These are phyloP conservation scores for Pseudomyrmex pallidus DNA, from an alignment of 1,140 invertebrate genomes.

Conservation along the genomic window DNA sequence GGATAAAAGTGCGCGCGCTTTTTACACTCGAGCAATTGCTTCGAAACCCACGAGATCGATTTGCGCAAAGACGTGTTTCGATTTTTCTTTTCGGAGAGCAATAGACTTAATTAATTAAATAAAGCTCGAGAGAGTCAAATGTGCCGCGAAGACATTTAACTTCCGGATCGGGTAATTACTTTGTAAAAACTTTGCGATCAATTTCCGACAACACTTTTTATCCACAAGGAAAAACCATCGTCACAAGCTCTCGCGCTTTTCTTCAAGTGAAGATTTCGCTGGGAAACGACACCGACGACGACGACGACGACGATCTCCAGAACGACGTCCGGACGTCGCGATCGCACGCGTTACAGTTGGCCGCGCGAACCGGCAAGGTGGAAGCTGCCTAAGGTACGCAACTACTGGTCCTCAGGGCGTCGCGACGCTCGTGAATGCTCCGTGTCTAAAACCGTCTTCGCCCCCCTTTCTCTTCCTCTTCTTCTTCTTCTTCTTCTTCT, in stretches of 20 bases:
- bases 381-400: constrained; percentile 83
- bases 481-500: constrained; percentile 71
- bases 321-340: constrained; percentile 22
- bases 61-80: no score
- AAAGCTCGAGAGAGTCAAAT: no score
- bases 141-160: no score
- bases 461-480: constrained; percentile 73
- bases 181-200: no score
- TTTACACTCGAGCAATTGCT: no score
- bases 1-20: no score
- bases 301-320: not conserved
- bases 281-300: not conserved
- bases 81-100: no score
- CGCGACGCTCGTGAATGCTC: constrained; percentile 82
- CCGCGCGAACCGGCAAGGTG: constrained; percentile 82
- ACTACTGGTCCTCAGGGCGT: constrained; percentile 82
- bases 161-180: no score
- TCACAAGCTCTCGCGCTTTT: not conserved
- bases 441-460: constrained; percentile 83
- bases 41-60: no score
- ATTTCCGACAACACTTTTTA: no score
- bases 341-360: constrained; percentile 64
- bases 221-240: not conserved
- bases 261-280: not conserved
- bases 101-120: no score